Base-by-base conservation (phyloP, 1,140 invertebrate species). In the Hestina assimilis region DNA sequence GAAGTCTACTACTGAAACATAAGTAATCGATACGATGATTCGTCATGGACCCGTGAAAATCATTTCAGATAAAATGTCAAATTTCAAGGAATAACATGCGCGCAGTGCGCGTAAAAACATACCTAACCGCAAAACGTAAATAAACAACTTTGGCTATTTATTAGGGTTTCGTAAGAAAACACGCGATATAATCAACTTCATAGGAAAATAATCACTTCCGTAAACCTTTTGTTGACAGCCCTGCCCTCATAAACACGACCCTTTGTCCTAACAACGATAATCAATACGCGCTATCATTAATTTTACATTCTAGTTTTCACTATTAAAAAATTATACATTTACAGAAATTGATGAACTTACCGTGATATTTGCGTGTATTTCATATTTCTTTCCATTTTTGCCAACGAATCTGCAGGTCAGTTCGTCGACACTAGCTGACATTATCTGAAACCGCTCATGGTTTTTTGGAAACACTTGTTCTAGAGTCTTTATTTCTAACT, bases 341-440 rank as follows among this genome's bases (percentile, higher is more conserved):
- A 23, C 23, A 12, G n/a, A 14, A 17, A 28, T 28, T 7, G 11
- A 3, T 21, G 40, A 73, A 93, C 94, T 96, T 92, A 97, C 96
- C 87, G 97, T 99, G 89, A 99, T 98, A 91, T 99, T 99, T 54
- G 97, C 98, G 89, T 98, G 97, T 79, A 99, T 98, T 87, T 97
- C 96, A 86, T 97, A 97, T 90, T 96, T 95, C 89, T 97, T 97
- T 74, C 96, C 96, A 91, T 94, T 96, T 90, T 93, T 95, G 81
- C 95, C 95, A 89, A 99, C 94, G 91, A 99, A 99, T 89, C 95
- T 94, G 92, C 97, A 99, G 77, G 95, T 96, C 71, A 99, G 92
- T 91, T 99, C 98, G 90, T 99, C 98, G 72, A 99, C 96, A 92
- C 96, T 98, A 72, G 98, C 97, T 80, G 96, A 95, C 89, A 97